Base-by-base conservation (phyloP, 2,797 vertebrate genomes). In the Poecilia velifera region DNA sequence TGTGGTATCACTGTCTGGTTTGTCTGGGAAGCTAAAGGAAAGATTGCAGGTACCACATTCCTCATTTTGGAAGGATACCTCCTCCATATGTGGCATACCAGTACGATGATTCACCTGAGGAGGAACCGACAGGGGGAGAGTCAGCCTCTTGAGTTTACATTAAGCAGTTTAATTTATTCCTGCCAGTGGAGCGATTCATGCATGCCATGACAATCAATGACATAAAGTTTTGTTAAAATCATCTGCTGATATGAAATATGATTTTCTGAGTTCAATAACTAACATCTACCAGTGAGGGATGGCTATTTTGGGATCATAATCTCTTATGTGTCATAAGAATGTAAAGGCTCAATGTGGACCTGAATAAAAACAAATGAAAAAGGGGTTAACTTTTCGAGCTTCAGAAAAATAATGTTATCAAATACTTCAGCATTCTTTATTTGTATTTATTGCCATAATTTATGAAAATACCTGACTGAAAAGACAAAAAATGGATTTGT, bases 11-110 rank as follows among this genome's bases (percentile, higher is more conserved):
- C 79, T 45, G 16, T 76, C 87, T 57, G 88, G 51, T 70, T 88
- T 94, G 59, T 92, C 91, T n/a, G 85, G 18, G 14, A 90, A 86
- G 51, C 73, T 91, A 82, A 94, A 95, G 74, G 90, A 88, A 10
- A 93, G 92, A 82, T 90, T 91, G 77, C 82, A 91, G 18, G 90
- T 90, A 43, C 94, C 93, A 57, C 91, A 94, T 13, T 94, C 94
- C 66, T 96, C 94, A 6, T 76, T 90, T 79, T 84, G 92, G 78
- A 89, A 88, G 39, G 88, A 83, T 5, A 86, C 55, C 22, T 95
- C 94, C 39, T 95, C 95, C 18, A 85, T 87, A 13, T 90, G 81
- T 0, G 91, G 75, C 82, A 90, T 82, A 0, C 88, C 49, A 73
- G 82, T 88, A 12, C 82, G 81, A 5, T 95, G 92, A 81, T 92